Evolutionary conservation across 35 echinoderm and acorn worm species (phyloP), one percentile per base, ranked within the genome.

Genomic region (Eucidaris tribuloides): DNA sequence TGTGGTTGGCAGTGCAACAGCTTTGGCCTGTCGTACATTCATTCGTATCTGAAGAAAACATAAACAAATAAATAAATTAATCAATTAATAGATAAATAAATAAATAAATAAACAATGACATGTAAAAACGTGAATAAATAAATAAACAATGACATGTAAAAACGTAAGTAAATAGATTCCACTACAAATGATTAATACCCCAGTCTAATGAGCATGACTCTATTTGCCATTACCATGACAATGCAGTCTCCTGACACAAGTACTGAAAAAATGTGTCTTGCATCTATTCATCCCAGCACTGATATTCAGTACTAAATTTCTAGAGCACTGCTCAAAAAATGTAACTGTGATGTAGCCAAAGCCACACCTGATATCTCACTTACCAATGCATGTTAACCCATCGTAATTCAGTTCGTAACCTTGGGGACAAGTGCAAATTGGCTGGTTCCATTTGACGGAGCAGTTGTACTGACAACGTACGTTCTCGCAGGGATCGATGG

Each of bases 41-140:
- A 27, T 93, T 84, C 48, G 77, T 88, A 71, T 93, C 91, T 93
- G 27, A 59, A 49, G 20, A 41, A 82, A 9, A 56, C 23, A 33
- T 27, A 7, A 33, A 29, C 17, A 52, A 57, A 11, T 54, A 54
- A 54, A 0, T 54, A 0, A 17, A 54, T 54, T 54, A 17, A 54
- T 13, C 48, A 54, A 13, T 13, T 54, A 54, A 17, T 54, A 1
- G 22, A 54, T n/a, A 17, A 13, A 54, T 17, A n/a, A 54, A 54
- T 54, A 13, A 54, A 54, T 54, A 54, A 17, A 2, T 17, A n/a
- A 54, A 54, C 13, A 54, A 54, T 17, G 49, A n/a, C 49, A 17
- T 54, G 13, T 54, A 54, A 17, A 0, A 54, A 54, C 14, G 22
- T n/a, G 14, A n/a, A 17, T 54, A 2, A 17, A 17, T 54, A 1